Conservation (phyloP, 2,797 vertebrate genomes). For the Falco berigora region DNA sequence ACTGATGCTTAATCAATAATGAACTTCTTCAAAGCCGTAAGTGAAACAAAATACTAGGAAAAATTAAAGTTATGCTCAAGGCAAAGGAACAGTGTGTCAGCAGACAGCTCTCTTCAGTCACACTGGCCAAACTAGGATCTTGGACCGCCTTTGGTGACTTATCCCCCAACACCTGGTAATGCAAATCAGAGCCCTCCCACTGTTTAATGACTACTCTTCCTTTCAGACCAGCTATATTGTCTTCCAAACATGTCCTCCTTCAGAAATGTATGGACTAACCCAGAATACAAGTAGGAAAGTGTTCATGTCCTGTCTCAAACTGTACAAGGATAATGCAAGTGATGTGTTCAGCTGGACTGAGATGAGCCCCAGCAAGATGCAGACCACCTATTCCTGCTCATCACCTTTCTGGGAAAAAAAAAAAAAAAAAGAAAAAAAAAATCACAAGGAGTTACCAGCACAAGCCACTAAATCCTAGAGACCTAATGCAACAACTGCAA, state of each 20-base stretch:
- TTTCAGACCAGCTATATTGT: background rate
- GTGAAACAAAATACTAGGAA: background rate
- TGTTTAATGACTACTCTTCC: background rate
- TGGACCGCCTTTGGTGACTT: background rate
- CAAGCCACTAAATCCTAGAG: background rate
- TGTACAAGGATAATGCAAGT: background rate
- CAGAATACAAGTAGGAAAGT: background rate
- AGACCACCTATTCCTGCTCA: background rate
- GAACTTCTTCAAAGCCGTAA: background rate
- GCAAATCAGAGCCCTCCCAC: background rate
- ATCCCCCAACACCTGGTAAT: background rate
- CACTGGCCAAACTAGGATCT: background rate
- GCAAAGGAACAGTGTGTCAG: accelerated
- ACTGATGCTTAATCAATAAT: background rate
- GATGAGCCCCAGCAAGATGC: background rate
- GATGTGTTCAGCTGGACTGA: background rate
- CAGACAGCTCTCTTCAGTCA: background rate
- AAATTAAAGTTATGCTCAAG: background rate
- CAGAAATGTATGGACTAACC: background rate
- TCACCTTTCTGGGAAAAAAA: background rate
- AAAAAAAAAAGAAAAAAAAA: background rate
- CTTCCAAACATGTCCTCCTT: background rate
- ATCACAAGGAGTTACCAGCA: background rate
- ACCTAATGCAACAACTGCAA: background rate
- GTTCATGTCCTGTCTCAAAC: background rate